Percentiles rank a stretch among this genome's conserved stretches.
Evolutionary conservation across 23 tunicate genomes (phyloP).

Genomic region (Clavelina lepadiformis): DNA sequence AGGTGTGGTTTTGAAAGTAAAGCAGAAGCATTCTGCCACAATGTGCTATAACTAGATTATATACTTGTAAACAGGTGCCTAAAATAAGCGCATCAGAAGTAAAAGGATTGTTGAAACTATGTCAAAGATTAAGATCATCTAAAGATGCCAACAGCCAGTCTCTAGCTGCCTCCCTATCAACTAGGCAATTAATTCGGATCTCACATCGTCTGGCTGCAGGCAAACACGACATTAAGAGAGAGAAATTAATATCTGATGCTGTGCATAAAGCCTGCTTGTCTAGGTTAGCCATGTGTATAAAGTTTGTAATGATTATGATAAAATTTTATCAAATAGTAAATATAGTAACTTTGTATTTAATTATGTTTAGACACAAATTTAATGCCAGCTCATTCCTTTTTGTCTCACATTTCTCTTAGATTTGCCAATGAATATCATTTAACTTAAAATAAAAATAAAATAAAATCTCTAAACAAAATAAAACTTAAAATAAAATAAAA

Average conservation of each 20-base stretch:
- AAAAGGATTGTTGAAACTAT: constrained; percentile 43
- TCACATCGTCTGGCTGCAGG: constrained; percentile 47
- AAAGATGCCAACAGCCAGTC: constrained; percentile 70
- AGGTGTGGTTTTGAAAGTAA: not conserved
- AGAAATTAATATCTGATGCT: constrained; percentile 58
- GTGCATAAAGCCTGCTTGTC: constrained; percentile 95
- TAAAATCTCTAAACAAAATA: too few species aligned
- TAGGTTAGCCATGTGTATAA: too few species aligned
- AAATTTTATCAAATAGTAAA: too few species aligned
- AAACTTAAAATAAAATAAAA: too few species aligned
- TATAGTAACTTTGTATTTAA: too few species aligned
- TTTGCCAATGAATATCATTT: too few species aligned
- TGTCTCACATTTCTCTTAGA: too few species aligned
- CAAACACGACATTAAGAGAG: constrained; percentile 1
- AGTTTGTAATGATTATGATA: too few species aligned
- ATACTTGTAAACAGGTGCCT: constrained; percentile 48
- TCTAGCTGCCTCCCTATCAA: constrained; percentile 73
- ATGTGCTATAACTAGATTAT: not conserved
- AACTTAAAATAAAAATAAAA: too few species aligned
- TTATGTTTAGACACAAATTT: too few species aligned
- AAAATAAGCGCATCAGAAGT: constrained; percentile 27
- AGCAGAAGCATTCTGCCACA: too few species aligned
- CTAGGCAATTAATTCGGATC: constrained; percentile 80
- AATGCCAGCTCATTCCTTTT: too few species aligned
- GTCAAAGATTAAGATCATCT: constrained; percentile 52